These are phyloP conservation scores for Scotopteryx bipunctaria DNA, from an alignment of 2,888 invertebrate species.

Conservation along the genomic window DNA sequence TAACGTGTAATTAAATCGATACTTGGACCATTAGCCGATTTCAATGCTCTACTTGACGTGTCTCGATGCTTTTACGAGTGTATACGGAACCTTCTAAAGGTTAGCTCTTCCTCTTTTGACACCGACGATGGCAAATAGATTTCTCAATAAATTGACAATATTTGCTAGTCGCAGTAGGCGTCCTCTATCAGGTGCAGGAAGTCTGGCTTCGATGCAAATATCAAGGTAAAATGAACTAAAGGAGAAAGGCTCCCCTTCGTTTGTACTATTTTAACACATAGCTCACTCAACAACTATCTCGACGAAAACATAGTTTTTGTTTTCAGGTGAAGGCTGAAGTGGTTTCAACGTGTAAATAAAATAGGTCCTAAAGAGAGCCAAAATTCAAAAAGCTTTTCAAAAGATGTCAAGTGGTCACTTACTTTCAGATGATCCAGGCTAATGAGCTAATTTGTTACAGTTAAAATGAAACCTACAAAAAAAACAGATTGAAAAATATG, in stretches of 20 bases:
- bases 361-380: no score
- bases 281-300: slow-evolving; percentile 1
- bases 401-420: no score
- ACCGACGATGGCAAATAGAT: neutral
- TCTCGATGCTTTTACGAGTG: neutral
- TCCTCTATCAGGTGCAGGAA: slow-evolving; percentile 72
- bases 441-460: no score
- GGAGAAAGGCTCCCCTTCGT: slow-evolving; percentile 55
- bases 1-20: slow-evolving; percentile 4
- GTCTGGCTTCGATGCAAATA: slow-evolving; percentile 66
- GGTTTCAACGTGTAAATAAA: no score
- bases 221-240: slow-evolving; percentile 67
- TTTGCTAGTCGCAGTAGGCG: slow-evolving; percentile 47
- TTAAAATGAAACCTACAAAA: no score
- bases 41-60: slow-evolving; percentile 3
- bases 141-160: slow-evolving; percentile 19
- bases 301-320: no score
- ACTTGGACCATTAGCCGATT: slow-evolving; percentile 4
- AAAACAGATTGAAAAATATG: no score
- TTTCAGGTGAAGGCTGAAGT: no score
- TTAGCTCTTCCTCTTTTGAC: neutral
- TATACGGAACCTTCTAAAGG: neutral
- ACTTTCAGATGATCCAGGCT: no score
- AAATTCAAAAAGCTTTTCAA: no score
- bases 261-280: slow-evolving; percentile 33